These are phyloP conservation scores for Casuarius casuarius DNA, from an alignment of 2,113 vertebrate species.

Conservation along the genomic window DNA sequence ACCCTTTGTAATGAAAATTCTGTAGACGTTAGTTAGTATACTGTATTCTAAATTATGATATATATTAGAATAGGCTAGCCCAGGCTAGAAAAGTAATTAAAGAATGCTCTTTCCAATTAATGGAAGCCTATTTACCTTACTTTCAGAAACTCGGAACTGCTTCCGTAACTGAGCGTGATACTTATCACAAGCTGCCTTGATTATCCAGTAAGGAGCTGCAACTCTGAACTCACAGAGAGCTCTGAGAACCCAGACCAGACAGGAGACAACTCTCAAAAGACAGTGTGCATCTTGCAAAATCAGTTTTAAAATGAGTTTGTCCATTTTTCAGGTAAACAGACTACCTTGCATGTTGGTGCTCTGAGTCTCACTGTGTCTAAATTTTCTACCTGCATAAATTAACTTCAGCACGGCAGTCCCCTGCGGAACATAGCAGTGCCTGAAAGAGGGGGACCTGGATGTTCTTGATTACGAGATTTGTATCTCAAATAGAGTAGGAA, in stretches of 20 bases:
- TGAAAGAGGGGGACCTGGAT: conserved; percentile 51
- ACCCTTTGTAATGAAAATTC: conserved; percentile 58
- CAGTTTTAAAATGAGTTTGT: conserved; percentile 17
- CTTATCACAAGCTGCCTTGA: conserved; percentile 55
- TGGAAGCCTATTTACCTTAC: conserved; percentile 50
- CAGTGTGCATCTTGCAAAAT: neutral
- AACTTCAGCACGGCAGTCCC: conserved; percentile 16
- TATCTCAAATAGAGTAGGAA: conserved; percentile 64
- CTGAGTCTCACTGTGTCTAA: neutral
- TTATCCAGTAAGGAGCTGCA: conserved; percentile 16
- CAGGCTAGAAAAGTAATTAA: conserved; percentile 67
- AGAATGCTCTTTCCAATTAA: conserved; percentile 60
- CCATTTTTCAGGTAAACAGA: conserved; percentile 1
- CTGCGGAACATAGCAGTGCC: conserved; percentile 41
- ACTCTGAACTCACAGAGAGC: neutral
- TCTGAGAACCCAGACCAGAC: neutral
- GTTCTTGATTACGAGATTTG: conserved; percentile 45
- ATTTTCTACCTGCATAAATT: conserved; percentile 35
- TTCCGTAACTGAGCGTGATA: conserved; percentile 50
- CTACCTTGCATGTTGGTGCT: neutral
- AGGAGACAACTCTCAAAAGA: neutral
- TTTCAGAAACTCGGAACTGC: conserved; percentile 57
- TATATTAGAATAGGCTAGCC: conserved; percentile 59
- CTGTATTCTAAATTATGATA: conserved; percentile 49
- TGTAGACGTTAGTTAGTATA: conserved; percentile 25